Evolutionary conservation across 2,888 invertebrate species (phyloP), one percentile per base, ranked within the genome.

Genomic region (Congeria kusceri): DNA sequence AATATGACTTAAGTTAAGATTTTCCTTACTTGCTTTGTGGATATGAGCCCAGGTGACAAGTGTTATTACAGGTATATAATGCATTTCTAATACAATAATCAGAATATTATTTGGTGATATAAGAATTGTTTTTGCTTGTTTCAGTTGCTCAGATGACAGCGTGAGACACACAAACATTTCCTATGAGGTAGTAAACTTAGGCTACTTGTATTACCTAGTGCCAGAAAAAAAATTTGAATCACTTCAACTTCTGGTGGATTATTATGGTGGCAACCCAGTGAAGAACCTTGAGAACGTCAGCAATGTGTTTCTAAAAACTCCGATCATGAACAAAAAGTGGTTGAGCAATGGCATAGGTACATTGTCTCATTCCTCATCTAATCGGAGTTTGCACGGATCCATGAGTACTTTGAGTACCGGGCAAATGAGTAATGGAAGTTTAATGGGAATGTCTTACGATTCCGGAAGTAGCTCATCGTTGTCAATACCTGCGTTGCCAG

Each of bases 281-380:
- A 86, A 80, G 63, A 87, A 87, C 59, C 49, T 87, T 4, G 85
- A 87, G 64, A 84, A 84, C 69, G 86, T 87, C 11, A 73, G 65
- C 32, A 72, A 85, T 79, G 87, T 87, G 2, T 78, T 80, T 46
- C 85, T 87, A 39, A 49, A 65, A 20, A 66, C 70, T 47, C 78
- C 86, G 28, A 44, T 86, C 0, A 32, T 18, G 49, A 59, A 49
- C 7, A 25, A 53, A 5, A 25, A 53, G 23, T 53, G 53, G 32
- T 25, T 39, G n/a, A 57, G 57, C 44, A 58, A 44, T 58, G 44
- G 23, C 29, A 58, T 49, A 32, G 49, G 53, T 23, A 28, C 28
- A 53, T 53, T 25, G 25, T 20, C 64, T 29, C 59, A 56, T 23
- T 47, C 53, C 39, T 71, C 32, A 25, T 76, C 59, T 18, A 39